Evolutionary conservation across 1,140 invertebrate genomes (phyloP).

Genomic region (Atta colombica): DNA sequence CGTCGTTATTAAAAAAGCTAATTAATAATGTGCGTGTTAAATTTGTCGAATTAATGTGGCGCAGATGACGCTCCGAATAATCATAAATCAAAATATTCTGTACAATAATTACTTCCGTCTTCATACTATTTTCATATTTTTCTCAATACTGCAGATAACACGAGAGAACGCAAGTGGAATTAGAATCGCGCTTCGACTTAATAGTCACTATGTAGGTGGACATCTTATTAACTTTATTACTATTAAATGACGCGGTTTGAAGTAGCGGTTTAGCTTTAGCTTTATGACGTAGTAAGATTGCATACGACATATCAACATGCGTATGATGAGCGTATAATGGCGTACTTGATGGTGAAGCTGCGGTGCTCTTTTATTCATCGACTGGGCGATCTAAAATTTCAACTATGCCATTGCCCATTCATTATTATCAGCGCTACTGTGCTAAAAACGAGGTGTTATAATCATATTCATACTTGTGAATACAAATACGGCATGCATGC

Average conservation of each 20-base stretch:
- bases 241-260: slow-evolving; percentile 36
- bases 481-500: slow-evolving; percentile 1
- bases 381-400: slow-evolving; percentile 45
- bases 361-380: slow-evolving; percentile 46
- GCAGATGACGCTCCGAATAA: slow-evolving; percentile 2
- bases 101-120: slow-evolving; percentile 14
- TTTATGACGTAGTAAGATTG: slow-evolving; percentile 39
- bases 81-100: slow-evolving; percentile 18
- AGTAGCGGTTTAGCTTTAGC: slow-evolving; percentile 40
- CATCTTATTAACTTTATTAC: slow-evolving; percentile 28
- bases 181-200: neutral
- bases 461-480: slow-evolving; percentile 31
- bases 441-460: slow-evolving; percentile 39
- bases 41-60: slow-evolving; percentile 20
- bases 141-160: neutral
- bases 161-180: slow-evolving; percentile 25
- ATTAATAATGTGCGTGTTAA: neutral
- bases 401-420: slow-evolving; percentile 22
- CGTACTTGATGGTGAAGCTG: neutral
- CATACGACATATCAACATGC: slow-evolving; percentile 35
- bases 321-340: slow-evolving; percentile 41
- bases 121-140: slow-evolving; percentile 1
- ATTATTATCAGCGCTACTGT: slow-evolving; percentile 22
- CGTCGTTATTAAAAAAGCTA: neutral
- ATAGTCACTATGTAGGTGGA: slow-evolving; percentile 13